Base-by-base conservation (phyloP, 2,888 invertebrate genomes). In the Drosophila austrosaltans region DNA sequence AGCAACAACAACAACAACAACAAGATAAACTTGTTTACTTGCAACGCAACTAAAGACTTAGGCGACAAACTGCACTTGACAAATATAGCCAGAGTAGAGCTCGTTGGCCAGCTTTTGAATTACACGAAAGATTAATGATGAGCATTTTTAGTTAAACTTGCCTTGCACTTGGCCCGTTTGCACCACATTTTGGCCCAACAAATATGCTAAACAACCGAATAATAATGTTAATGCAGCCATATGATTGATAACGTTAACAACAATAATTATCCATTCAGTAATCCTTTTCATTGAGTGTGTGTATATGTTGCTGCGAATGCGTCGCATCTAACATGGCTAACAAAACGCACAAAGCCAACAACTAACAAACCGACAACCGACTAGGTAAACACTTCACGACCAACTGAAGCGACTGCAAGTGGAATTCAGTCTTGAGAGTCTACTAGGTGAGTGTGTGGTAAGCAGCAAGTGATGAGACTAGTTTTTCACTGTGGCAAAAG, bases 331-430 rank as follows among this genome's bases (percentile, higher is more conserved):
- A 70, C 79, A 82, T 79, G 75, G 71, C 80, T 77, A 70, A 66
- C 66, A 40, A 20, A 59, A 48, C 72, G 66, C 44, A 39, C 39
- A 53, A 22, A 53, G 65, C 20, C 44, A n/a, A n/a, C 12, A 42
- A 42, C 42, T 3, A 5, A 40, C n/a, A 44, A 44, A 44, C 44
- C 10, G 10, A 77, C 89, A 89, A 87, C 85, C 87, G 85, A 81
- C 90, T 76, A 78, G 82, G 82, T 83, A 77, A 86, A 85, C 89
- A 83, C 81, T 85, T 82, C 76, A 82, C 89, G 81, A 79, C 66
- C 81, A 84, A 91, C 91, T 91, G 89, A 88, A 74, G 72, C 67
- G 73, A 75, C 76, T 67, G 68, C 76, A 70, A 77, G 63, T 69
- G 53, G 22, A 56, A 69, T 61, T 48, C 30, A 53, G 30, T n/a